Base-by-base conservation (phyloP, 2,113 vertebrate species). In the Dolichallabes microphthalmus region DNA sequence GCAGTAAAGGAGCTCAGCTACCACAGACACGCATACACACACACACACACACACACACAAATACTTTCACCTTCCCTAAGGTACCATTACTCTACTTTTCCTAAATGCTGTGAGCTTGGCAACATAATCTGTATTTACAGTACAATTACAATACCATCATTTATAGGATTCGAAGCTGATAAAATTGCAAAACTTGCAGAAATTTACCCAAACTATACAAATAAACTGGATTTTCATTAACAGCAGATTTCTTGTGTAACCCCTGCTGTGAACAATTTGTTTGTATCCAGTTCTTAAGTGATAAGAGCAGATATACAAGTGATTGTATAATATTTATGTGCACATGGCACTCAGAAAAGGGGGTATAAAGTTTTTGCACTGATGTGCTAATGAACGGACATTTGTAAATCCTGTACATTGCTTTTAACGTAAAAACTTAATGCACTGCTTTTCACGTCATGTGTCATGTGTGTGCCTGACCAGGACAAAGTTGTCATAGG, bases 401-500 rank as follows among this genome's bases (percentile, higher is more conserved):
- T 15, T 2, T 32, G 14, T 13, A 60, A 57, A 57, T 15, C 12
- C 55, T 57, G 55, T 17, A 68, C 15, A 30, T 68, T 5, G 0
- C 7, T 17, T 19, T 19, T 35, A 35, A 11, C 8, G 8, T 69
- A 69, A 35, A 69, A 69, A 69, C 32, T 20, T 39, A 35, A 13
- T 19, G 2, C 27, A 17, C 14, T 4, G 6, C 13, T 32, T 7
- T 12, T 30, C n/a, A 19, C 58, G 22, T 53, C 82, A 78, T 66
- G n/a, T 27, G 63, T 35, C 52, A 45, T 73, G 39, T 55, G 83
- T 74, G 32, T 82, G 13, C 87, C 95, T 93, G 84, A 98, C 97
- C 96, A 97, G 92, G 79, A 89, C 94, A 92, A 98, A 97, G 92
- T 89, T 94, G 91, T 98, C 97, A 2, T 97, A 98, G 79, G 93